phyloP scores from a whole-genome alignment of 2,888 invertebrate genomes.

The Leptinotarsa rubiginosa region DNA sequence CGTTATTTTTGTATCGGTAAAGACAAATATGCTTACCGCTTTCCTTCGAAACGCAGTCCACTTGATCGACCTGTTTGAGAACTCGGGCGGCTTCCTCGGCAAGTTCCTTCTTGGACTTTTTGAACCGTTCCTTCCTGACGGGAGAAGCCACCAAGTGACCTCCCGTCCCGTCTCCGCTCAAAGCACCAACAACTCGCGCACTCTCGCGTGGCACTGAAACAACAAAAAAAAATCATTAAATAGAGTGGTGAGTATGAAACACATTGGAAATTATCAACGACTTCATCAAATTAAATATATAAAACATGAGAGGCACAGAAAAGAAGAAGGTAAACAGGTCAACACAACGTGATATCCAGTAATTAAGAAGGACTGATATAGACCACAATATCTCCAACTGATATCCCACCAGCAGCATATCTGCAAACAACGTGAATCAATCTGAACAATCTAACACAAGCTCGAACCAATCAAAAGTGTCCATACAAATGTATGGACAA shows the following conservation, averaged over 20 bases:
- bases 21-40: constrained; percentile 52
- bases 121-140: constrained; percentile 73
- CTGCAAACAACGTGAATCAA: no score
- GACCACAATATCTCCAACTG: no score
- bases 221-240: constrained; percentile 1
- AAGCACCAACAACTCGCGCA: constrained; percentile 65
- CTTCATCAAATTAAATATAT: no score
- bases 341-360: no score
- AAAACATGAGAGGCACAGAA: no score
- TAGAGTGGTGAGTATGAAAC: background rate
- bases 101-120: constrained; percentile 78
- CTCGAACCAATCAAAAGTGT: no score
- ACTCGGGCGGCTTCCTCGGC: constrained; percentile 83
- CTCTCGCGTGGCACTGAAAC: constrained; percentile 68
- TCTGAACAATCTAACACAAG: no score
- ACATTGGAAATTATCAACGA: no score
- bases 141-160: constrained; percentile 66
- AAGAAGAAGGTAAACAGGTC: no score
- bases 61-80: constrained; percentile 78
- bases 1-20: background rate
- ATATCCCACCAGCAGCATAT: no score
- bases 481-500: no score
- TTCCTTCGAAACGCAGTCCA: constrained; percentile 70
- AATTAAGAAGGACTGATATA: no score
- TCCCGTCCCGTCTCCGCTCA: constrained; percentile 67